Base-by-base conservation (phyloP, 2,797 vertebrate species). In the Pangasius djambal region DNA sequence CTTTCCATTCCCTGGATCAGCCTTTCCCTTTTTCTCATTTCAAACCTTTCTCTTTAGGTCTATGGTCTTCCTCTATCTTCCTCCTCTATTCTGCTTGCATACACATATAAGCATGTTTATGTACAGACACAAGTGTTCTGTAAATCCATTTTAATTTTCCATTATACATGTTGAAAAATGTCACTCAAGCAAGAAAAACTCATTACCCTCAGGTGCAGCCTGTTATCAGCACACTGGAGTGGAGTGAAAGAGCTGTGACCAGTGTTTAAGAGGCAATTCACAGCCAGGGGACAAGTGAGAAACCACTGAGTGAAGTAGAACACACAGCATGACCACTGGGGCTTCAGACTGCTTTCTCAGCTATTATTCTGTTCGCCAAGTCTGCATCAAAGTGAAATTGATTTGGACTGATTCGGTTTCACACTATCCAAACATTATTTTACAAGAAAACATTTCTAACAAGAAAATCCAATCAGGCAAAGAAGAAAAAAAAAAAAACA, bases 251-350 rank as follows among this genome's bases (percentile, higher is more conserved):
- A 75, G 40, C 84, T 86, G 52, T 67, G 85, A 86, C 77, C 78
- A 89, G 69, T 44, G 40, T 83, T 86, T 86, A 61, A 83, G 84
- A 87, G 57, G 70, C 77, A 85, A 50, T 86, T 89, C 83, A 69
- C 59, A 86, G 75, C 83, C 44, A 63, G 77, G 78, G 77, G 86
- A 85, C 83, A 63, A 89, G 88, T 65, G 79, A 44, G 55, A 88
- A 89, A 86, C 77, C 61, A 82, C 79, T 20, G 52, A 72, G 86
- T 28, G 48, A 75, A 63, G 88, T 37, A 69, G 83, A 88, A 84
- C 59, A 75, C 86, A 79, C 88, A 88, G 65, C 50, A 75, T 59
- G 50, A 57, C 59, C 57, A 20, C 3, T 69, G 34, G n/a, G 52
- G 50, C 74, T 86, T 79, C 83, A 40, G 81, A 44, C 22, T 22